Evolutionary conservation across 2,888 invertebrate species (phyloP).

Genomic region (Apoderus coryli): DNA sequence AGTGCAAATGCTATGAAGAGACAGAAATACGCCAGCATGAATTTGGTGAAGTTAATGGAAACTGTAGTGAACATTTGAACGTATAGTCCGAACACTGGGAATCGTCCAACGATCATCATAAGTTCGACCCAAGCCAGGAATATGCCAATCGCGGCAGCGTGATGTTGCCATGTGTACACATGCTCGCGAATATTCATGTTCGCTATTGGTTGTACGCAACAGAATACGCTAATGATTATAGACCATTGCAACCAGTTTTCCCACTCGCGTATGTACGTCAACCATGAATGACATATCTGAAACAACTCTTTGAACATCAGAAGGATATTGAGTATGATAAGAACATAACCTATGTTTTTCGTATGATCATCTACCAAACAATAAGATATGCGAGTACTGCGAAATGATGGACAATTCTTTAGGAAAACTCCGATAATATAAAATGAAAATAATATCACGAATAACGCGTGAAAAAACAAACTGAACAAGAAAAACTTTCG

Average conservation of each 20-base stretch:
- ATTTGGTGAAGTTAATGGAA: constrained; percentile 68
- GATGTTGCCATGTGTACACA: constrained; percentile 55
- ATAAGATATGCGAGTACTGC: constrained; percentile 12
- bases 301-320: constrained; percentile 61
- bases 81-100: constrained; percentile 74
- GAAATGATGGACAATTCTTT: constrained; percentile 31
- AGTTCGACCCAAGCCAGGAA: constrained; percentile 70
- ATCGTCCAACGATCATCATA: constrained; percentile 74
- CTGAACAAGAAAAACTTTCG: constrained; percentile 70
- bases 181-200: constrained; percentile 22
- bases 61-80: constrained; percentile 82
- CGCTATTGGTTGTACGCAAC: constrained; percentile 41
- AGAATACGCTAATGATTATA: constrained; percentile 55
- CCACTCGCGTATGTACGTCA: constrained; percentile 62
- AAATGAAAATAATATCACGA: constrained; percentile 58
- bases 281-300: constrained; percentile 56
- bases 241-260: constrained; percentile 76
- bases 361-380: constrained; percentile 23
- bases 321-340: constrained; percentile 47
- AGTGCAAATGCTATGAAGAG: constrained; percentile 66
- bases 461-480: constrained; percentile 60
- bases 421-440: constrained; percentile 52
- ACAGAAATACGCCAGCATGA: constrained; percentile 66
- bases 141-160: constrained; percentile 64
- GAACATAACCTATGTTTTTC: constrained; percentile 37